Conservation (phyloP, 2,797 vertebrate genomes). For the Microchirus variegatus region DNA sequence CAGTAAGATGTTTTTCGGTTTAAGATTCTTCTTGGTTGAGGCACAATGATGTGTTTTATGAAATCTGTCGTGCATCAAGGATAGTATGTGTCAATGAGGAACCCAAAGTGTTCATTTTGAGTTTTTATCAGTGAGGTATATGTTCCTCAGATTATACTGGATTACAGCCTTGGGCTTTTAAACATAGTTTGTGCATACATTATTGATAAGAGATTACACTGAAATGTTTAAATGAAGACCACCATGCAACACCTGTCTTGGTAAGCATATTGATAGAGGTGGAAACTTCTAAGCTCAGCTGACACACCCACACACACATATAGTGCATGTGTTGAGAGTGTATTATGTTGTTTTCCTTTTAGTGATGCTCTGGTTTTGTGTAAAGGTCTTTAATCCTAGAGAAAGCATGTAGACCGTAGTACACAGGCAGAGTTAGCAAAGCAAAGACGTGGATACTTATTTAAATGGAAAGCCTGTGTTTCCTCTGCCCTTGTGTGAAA, state of each 20-base stretch:
- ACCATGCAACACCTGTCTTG: background rate
- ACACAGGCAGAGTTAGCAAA: conserved; percentile 38
- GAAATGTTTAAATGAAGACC: background rate
- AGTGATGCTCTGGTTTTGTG: conserved; percentile 40
- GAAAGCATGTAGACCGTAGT: conserved; percentile 22
- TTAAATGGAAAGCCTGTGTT: conserved; percentile 31
- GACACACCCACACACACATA: conserved; percentile 3
- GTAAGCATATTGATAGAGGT: conserved; percentile 2
- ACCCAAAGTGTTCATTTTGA: background rate
- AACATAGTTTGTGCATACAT: background rate
- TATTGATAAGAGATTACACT: background rate
- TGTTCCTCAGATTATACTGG: background rate
- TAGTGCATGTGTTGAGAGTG: conserved; percentile 8
- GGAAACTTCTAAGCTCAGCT: conserved; percentile 11
- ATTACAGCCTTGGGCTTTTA: background rate
- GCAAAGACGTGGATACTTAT: conserved; percentile 39
- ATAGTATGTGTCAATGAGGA: too few relatives aligned
- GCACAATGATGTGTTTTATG: too few relatives aligned
- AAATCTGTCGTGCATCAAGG: too few relatives aligned
- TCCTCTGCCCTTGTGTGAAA: conserved; percentile 12
- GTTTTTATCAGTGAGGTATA: background rate
- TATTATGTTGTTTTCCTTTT: conserved; percentile 19
- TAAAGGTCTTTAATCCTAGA: conserved; percentile 24
- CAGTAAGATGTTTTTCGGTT: too few relatives aligned
- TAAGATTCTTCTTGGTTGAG: too few relatives aligned